Evolutionary conservation across 2,113 vertebrate genomes (phyloP), one percentile per base, ranked within the genome.

Genomic region (Litocranius walleri): DNA sequence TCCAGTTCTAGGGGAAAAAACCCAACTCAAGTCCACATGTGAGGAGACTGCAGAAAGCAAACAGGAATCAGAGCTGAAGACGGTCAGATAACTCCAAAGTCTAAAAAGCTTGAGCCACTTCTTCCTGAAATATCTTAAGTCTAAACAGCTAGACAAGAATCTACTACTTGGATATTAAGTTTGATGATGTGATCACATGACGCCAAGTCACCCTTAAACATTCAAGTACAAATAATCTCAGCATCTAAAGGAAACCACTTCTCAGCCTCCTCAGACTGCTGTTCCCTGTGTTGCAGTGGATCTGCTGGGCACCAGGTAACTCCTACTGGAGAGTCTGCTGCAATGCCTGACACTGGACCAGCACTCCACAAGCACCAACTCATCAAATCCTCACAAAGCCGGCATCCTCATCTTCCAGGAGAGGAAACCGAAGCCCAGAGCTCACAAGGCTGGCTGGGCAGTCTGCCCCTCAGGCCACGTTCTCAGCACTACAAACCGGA

Each of bases 191-290:
- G 45, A 54, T 85, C 93, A 89, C 36, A 54, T n/a, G 67, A 91
- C 17, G 25, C 83, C 78, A 92, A 90, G 43, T 17, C 52, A 97
- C 59, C 90, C 61, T 57, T 85, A 94, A 88, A 92, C 27, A 94
- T 43, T 62, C 29, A 59, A 61, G 48, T 45, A 87, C 11, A 94
- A 71, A 91, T 29, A 92, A 88, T 13, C 45, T 86, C 67, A 57
- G 25, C 62, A 74, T 48, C 77, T 45, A 78, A 83, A 94, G 36
- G 14, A 95, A 95, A 90, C 7, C 0, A 2, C 25, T 88, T 91
- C 61, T 87, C 23, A 57, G 50, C 43, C 67, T 71, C 29, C 89
- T 88, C 84, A 88, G 25, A 84, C 36, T 52, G 40, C 77, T 85
- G 10, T 17, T 43, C 52, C 90, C 92, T 36, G 13, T 54, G 71